phyloP scores from a whole-genome alignment of 2,888 invertebrate genomes.

The Koerneria pararmatus region DNA sequence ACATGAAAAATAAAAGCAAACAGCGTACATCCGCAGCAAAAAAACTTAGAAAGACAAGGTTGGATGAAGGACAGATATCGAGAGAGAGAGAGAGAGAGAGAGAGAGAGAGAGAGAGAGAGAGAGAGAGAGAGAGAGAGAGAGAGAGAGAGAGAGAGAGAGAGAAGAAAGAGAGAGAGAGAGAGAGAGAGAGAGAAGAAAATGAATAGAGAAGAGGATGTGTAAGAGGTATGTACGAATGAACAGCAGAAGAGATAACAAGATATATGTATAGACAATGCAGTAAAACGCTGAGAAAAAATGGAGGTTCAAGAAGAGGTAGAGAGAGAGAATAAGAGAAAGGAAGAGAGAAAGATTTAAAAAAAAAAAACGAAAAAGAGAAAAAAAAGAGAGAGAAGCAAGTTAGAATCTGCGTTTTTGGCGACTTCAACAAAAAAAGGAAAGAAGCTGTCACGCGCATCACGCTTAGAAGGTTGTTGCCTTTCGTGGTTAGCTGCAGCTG shows the following conservation, averaged over 20 bases:
- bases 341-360: background rate
- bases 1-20: no score
- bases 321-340: background rate
- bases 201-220: background rate
- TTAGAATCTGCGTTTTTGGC: no score
- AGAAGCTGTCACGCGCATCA: no score
- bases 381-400: background rate
- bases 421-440: no score
- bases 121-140: background rate
- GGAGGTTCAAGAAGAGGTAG: background rate
- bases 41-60: background rate
- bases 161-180: background rate
- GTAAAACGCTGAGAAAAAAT: background rate
- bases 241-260: background rate
- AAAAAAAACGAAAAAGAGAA: background rate
- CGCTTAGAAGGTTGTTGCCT: no score
- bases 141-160: slow-evolving; percentile 3
- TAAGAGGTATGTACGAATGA: background rate
- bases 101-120: background rate
- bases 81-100: background rate
- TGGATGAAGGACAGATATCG: background rate
- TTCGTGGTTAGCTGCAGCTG: no score
- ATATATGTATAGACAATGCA: background rate
- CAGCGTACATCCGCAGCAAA: slow-evolving; percentile 4
- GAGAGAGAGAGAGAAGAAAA: background rate